Base-by-base conservation (phyloP, 2,797 vertebrate species). In the Rousettus madagascariensis region DNA sequence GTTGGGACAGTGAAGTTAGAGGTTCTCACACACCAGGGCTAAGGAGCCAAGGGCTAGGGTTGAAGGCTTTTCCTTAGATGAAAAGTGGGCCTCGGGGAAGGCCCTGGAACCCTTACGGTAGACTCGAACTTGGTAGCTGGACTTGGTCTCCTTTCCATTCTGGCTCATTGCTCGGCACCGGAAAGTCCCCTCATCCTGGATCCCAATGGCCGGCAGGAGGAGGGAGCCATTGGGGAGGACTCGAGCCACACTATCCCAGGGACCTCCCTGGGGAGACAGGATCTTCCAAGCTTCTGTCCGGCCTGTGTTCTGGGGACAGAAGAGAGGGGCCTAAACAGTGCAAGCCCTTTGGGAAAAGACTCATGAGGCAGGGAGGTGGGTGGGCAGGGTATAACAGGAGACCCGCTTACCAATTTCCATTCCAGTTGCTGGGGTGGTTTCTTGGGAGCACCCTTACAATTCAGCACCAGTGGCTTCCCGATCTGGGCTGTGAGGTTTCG, bases 251-350 rank as follows among this genome's bases (percentile, higher is more conserved):
- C 95, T 96, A 12, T 97, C 97, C 97, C 96, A 97, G 90, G 96
- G 41, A 4, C 55, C 57, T 83, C 92, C 96, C 66, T 95, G 85
- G 65, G 96, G 85, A 65, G 96, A 96, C 8, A 98, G 95, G 63
- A 97, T 78, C 89, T 96, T 98, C 97, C 97, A 98, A 7, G 96
- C 97, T 85, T 98, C 96, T 3, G 97, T 98, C 24, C 97, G 95
- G 55, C 95, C 95, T 72, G 97, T 98, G 95, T 98, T 97, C 97
- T 98, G 87, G 30, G 75, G 77, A 80, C 75, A 95, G 72, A 90
- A 46, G 36, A 87, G 69, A 72, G 84, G 77, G 55, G 8, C n/a
- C 63, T 71, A 5, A 77, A 41, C 10, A 26, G 30, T 15, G 41
- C 36, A 22, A 6, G 36, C 9, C 26, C 33, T 84, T 33, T 20